These are phyloP conservation scores for Leptopilina drosophilae DNA, from an alignment of 2,888 invertebrate genomes.

Conservation along the genomic window DNA sequence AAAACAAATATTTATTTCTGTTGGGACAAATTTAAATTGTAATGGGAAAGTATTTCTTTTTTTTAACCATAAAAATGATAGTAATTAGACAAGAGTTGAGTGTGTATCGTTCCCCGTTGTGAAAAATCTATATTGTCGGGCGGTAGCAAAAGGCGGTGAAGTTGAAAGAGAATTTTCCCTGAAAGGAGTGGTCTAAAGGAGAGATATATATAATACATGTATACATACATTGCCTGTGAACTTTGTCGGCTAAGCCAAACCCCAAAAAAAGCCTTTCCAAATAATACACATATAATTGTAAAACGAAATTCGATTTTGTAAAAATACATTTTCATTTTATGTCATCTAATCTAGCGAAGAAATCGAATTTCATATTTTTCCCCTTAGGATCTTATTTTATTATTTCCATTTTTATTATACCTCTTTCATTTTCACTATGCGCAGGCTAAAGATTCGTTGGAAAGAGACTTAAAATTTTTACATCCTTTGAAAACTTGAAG, in stretches of 20 bases:
- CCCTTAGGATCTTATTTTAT: not conserved
- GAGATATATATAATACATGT: slow-evolving; percentile 61
- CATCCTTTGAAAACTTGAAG: not conserved
- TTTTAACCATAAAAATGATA: not conserved
- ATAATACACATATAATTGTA: not conserved
- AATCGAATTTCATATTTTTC: slow-evolving; percentile 29
- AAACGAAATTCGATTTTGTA: too few relatives aligned
- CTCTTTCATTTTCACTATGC: not conserved
- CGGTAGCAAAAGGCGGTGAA: slow-evolving; percentile 68
- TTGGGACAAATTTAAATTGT: not conserved
- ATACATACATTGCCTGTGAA: slow-evolving; percentile 60
- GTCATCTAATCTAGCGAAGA: slow-evolving; percentile 7
- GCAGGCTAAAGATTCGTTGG: not conserved
- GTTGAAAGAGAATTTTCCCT: slow-evolving; percentile 74
- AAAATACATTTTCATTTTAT: slow-evolving; percentile 44
- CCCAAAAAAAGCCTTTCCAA: slow-evolving; percentile 30
- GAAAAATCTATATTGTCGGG: slow-evolving; percentile 20
- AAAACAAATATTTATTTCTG: not conserved
- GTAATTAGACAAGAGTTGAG: slow-evolving; percentile 5
- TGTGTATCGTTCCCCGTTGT: not conserved
- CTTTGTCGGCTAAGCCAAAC: slow-evolving; percentile 62
- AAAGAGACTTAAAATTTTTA: not conserved
- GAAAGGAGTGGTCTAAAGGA: slow-evolving; percentile 72
- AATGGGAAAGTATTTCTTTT: not conserved
- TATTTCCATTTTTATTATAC: slow-evolving; percentile 8